phyloP scores from a whole-genome alignment of 2,113 vertebrate genomes.

The Gymnocephalus cernua region DNA sequence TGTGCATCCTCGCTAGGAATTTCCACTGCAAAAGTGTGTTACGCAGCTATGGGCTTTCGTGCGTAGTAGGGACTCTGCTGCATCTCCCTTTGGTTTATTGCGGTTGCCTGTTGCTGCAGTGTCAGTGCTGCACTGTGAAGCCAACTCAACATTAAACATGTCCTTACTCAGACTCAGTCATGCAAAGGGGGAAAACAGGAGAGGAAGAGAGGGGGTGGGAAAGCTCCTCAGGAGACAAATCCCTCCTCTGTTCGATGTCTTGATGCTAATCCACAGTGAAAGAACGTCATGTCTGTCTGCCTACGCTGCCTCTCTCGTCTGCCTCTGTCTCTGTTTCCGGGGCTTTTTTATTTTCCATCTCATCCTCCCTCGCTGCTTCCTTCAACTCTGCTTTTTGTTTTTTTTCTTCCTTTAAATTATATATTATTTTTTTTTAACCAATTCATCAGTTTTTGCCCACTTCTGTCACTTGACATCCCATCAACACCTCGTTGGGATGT shows the following conservation, averaged over 20 bases:
- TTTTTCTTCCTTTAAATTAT: background rate
- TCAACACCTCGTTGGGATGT: background rate
- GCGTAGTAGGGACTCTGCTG: slow-evolving; percentile 5
- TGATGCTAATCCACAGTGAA: slow-evolving; percentile 76
- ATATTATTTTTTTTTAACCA: background rate
- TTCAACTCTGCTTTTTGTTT: background rate
- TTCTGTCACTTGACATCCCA: background rate
- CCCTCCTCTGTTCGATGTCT: slow-evolving; percentile 56
- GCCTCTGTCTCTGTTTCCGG: slow-evolving; percentile 3
- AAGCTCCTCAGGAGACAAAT: slow-evolving; percentile 68
- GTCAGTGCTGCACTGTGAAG: slow-evolving; percentile 12
- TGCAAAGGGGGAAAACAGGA: slow-evolving; percentile 11
- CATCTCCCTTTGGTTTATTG: background rate
- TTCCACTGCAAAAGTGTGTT: slow-evolving; percentile 16
- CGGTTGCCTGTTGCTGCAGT: slow-evolving; percentile 34
- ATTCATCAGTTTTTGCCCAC: background rate
- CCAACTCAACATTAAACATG: slow-evolving; percentile 43
- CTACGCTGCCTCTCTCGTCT: slow-evolving; percentile 32
- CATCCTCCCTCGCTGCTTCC: slow-evolving; percentile 33
- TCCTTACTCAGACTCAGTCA: slow-evolving; percentile 42
- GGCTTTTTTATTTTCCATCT: slow-evolving; percentile 5
- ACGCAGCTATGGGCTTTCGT: background rate
- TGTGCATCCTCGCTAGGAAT: background rate
- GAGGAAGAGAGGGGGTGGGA: slow-evolving; percentile 28
- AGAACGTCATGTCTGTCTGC: slow-evolving; percentile 69